Evolutionary conservation across 2,113 vertebrate species (phyloP).

Genomic region (Hemicordylus capensis): DNA sequence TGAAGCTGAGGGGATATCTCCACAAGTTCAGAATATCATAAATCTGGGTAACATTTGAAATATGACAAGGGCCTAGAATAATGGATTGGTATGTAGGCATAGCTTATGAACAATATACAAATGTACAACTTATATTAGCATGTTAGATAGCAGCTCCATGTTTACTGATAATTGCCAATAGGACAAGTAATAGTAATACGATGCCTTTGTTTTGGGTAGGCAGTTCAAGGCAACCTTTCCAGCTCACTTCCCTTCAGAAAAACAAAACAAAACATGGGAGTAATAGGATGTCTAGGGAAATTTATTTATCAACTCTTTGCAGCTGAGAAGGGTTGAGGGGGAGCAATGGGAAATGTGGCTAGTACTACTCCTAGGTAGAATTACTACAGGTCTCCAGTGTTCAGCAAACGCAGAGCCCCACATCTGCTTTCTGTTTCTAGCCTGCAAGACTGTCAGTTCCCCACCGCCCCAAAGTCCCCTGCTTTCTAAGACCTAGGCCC

Average conservation of each 20-base stretch:
- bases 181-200: slow-evolving; percentile 46
- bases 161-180: slow-evolving; percentile 32
- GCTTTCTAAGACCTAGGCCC: background rate
- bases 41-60: slow-evolving; percentile 12
- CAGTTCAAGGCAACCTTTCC: slow-evolving; percentile 2
- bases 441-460: background rate
- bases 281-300: background rate
- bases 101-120: slow-evolving; percentile 49
- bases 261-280: background rate
- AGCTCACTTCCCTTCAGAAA: slow-evolving; percentile 1
- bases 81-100: slow-evolving; percentile 37
- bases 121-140: slow-evolving; percentile 49
- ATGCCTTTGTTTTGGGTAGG: slow-evolving; percentile 16
- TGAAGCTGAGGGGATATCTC: slow-evolving; percentile 27
- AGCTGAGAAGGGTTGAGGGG: background rate
- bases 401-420: background rate
- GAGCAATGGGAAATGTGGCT: background rate
- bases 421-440: background rate
- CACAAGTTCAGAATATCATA: slow-evolving; percentile 7
- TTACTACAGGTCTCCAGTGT: background rate
- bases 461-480: background rate
- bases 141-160: slow-evolving; percentile 40
- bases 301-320: background rate
- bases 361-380: background rate
- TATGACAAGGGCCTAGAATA: background rate